These are phyloP conservation scores for Dynastes maya DNA, from an alignment of 2,888 invertebrate species.

Conservation along the genomic window DNA sequence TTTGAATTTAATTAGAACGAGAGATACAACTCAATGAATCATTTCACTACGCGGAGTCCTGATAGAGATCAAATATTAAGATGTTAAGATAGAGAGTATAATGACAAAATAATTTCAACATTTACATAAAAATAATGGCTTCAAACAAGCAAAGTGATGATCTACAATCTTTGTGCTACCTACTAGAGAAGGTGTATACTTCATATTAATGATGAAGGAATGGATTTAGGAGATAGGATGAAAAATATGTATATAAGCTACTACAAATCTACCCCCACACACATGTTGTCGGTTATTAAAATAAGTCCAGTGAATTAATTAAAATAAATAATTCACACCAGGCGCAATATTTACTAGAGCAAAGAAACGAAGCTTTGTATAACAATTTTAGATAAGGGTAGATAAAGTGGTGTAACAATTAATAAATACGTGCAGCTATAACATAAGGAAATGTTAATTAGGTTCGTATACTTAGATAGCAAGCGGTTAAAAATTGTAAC, in stretches of 20 bases:
- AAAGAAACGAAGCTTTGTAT: conserved; percentile 30
- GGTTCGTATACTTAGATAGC: conserved; percentile 15
- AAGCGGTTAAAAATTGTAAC: conserved; percentile 43
- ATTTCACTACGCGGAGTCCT: not conserved
- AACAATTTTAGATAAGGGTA: conserved; percentile 48
- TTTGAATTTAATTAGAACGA: conserved; percentile 20
- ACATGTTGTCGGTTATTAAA: conserved; percentile 9
- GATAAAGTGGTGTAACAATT: conserved; percentile 57
- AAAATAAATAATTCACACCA: conserved; percentile 37
- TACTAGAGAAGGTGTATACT: too few species aligned
- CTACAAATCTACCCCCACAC: not conserved
- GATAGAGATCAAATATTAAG: not conserved
- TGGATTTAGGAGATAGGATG: not conserved
- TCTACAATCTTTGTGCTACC: not conserved
- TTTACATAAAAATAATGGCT: conserved; percentile 6
- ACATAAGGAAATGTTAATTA: conserved; percentile 55
- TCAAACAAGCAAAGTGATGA: not conserved
- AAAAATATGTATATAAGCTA: not conserved
- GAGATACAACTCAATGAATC: not conserved
- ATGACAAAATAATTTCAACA: conserved; percentile 24
- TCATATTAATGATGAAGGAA: not conserved
- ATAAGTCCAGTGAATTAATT: conserved; percentile 31
- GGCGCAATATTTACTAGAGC: conserved; percentile 15
- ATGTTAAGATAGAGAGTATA: not conserved
- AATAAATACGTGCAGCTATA: conserved; percentile 56